phyloP scores from a whole-genome alignment of 2,888 invertebrate genomes.

The Tipula lateralis region DNA sequence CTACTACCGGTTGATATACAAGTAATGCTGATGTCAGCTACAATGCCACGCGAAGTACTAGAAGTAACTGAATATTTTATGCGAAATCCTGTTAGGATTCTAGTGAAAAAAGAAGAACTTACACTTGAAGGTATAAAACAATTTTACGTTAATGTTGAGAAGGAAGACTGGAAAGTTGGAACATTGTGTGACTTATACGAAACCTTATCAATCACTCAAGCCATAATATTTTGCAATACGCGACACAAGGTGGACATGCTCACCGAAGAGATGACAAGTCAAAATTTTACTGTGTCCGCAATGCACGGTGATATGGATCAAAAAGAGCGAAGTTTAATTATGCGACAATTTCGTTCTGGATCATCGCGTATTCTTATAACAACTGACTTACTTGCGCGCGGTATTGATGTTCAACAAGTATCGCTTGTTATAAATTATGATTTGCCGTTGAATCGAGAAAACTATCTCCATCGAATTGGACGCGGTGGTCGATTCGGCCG shows the following conservation, averaged over 20 bases:
- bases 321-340: conserved; percentile 89
- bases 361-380: conserved; percentile 94
- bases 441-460: conserved; percentile 93
- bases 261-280: conserved; percentile 82
- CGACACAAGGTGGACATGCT: conserved; percentile 89
- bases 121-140: conserved; percentile 90
- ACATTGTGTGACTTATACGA: conserved; percentile 94
- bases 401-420: conserved; percentile 96
- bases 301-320: conserved; percentile 99
- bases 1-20: conserved; percentile 80
- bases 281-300: conserved; percentile 92
- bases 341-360: conserved; percentile 94
- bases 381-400: conserved; percentile 90
- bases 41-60: conserved; percentile 91
- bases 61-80: conserved; percentile 95
- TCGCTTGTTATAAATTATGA: conserved; percentile 98
- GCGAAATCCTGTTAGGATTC: conserved; percentile 86
- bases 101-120: conserved; percentile 91
- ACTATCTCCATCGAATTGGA: conserved; percentile 97
- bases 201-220: conserved; percentile 92
- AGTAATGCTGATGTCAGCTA: conserved; percentile 87
- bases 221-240: conserved; percentile 97
- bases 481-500: conserved; percentile 96
- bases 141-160: conserved; percentile 85
- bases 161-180: conserved; percentile 82